Percentiles rank a stretch among this genome's conserved stretches.
These are phyloP conservation scores for Acipenser oxyrinchus DNA, from an alignment of 2,797 vertebrate genomes.

Conservation along the genomic window DNA sequence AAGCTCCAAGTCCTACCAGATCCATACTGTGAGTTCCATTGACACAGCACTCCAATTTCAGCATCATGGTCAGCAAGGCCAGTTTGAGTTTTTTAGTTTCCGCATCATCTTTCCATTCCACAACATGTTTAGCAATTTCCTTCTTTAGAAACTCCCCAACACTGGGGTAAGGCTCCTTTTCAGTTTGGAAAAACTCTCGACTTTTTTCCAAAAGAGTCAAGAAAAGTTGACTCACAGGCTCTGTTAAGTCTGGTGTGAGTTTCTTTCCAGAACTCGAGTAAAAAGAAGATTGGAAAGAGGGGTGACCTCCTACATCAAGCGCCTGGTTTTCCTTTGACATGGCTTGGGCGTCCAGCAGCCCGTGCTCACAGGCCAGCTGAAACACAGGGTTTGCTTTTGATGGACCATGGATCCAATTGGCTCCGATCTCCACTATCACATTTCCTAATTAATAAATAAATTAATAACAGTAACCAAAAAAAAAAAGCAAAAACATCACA, in stretches of 20 bases:
- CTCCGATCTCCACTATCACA: conserved; percentile 75
- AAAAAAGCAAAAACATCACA: too few relatives aligned
- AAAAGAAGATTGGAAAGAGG: conserved; percentile 41
- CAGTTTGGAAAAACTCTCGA: conserved; percentile 39
- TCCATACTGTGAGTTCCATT: conserved; percentile 80
- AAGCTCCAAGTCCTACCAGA: conserved; percentile 69
- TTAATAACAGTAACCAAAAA: too few relatives aligned
- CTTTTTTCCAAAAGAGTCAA: conserved; percentile 50
- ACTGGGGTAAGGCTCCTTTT: conserved; percentile 45
- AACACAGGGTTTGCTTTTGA: conserved; percentile 80
- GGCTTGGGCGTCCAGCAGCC: conserved; percentile 66
- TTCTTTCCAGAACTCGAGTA: conserved; percentile 68
- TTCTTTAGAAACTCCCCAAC: conserved; percentile 69
- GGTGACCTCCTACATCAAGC: conserved; percentile 54
- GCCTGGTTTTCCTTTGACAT: conserved; percentile 75
- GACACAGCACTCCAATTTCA: conserved; percentile 77
- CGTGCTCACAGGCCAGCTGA: conserved; percentile 64
- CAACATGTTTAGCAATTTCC: conserved; percentile 39
- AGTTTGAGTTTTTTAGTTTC: conserved; percentile 41
- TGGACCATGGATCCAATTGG: conserved; percentile 95
- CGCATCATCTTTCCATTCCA: conserved; percentile 43
- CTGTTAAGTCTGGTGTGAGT: conserved; percentile 41
- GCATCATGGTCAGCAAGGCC: conserved; percentile 53
- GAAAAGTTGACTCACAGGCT: conserved; percentile 51
- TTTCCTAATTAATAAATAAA: conserved; percentile 44